Conservation (phyloP, 2,888 invertebrate species). For the Vannuccia rotundouncinata region DNA sequence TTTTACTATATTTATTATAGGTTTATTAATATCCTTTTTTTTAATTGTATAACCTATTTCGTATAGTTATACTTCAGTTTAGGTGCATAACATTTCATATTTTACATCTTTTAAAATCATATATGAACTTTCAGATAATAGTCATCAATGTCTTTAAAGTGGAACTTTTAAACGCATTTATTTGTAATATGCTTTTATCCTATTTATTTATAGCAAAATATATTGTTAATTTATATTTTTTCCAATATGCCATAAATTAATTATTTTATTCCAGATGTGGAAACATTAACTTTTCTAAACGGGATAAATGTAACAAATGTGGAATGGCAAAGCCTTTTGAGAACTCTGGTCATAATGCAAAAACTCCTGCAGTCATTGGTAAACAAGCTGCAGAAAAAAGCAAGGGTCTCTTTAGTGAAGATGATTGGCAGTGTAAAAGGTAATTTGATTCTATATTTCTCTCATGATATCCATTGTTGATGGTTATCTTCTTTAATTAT, state of each 20-base stretch:
- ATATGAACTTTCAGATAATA: too few relatives aligned
- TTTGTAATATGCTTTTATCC: not conserved
- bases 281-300: constrained; percentile 86
- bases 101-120: not conserved
- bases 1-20: not conserved
- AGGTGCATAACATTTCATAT: not conserved
- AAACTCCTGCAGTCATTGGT: constrained; percentile 75
- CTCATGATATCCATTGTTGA: not conserved
- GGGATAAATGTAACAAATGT: constrained; percentile 83
- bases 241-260: not conserved
- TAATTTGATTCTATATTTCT: constrained; percentile 45
- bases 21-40: too few relatives aligned
- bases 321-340: constrained; percentile 60
- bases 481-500: not conserved
- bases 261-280: constrained; percentile 63
- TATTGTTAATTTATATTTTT: not conserved
- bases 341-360: not conserved
- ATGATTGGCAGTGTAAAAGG: constrained; percentile 99
- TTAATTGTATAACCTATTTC: not conserved
- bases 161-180: too few relatives aligned
- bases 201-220: not conserved
- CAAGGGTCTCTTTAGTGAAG: constrained; percentile 87
- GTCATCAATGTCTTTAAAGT: too few relatives aligned
- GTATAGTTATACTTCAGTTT: not conserved
- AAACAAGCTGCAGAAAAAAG: constrained; percentile 96